Base-by-base conservation (phyloP, 2,888 invertebrate genomes). In the Spodoptera littoralis region DNA sequence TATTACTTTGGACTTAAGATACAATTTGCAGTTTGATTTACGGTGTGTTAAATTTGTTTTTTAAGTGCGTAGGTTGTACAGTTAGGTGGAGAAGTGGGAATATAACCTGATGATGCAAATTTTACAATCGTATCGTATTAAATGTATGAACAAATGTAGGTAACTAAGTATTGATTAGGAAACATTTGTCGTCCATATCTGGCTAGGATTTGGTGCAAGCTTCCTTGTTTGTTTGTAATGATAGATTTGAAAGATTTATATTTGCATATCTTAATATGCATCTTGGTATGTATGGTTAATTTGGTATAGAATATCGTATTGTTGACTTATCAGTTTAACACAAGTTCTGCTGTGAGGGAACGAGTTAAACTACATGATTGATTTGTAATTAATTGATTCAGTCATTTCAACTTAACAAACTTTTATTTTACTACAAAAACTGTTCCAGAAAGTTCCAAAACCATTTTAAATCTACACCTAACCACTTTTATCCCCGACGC, bases 51-150 rank as follows among this genome's bases (percentile, higher is more conserved):
- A 78, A 67, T 78, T 82, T 72, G 87, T 82, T 83, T 77, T 81
- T 72, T 81, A 80, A 81, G 79, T 89, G 85, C 83, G 85, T 84
- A 83, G 84, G 84, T 48, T 74, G 80, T 80, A 81, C 79, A 79
- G 91, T 90, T 85, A 81, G 85, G 86, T 88, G 67, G 73, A 79
- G 69, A 80, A 80, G 81, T 80, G 80, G 50, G 63, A 84, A 89
- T 87, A 86, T 85, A 85, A 80, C 77, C 73, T 58, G 73, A 65
- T 69, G 70, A 76, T 77, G 82, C 75, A 76, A 71, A 81, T 74
- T 69, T 63, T 73, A 70, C 68, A 68, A 48, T 51, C 6, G 63
- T 48, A 51, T 52, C 59, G 51, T 55, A 62, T 61, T 53, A 61
- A 72, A 64, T 54, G 60, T 53, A 67, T 46, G 45, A 59, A 52